phyloP scores from a whole-genome alignment of 2,113 vertebrate species.

The Romanogobio albipinnatus region DNA sequence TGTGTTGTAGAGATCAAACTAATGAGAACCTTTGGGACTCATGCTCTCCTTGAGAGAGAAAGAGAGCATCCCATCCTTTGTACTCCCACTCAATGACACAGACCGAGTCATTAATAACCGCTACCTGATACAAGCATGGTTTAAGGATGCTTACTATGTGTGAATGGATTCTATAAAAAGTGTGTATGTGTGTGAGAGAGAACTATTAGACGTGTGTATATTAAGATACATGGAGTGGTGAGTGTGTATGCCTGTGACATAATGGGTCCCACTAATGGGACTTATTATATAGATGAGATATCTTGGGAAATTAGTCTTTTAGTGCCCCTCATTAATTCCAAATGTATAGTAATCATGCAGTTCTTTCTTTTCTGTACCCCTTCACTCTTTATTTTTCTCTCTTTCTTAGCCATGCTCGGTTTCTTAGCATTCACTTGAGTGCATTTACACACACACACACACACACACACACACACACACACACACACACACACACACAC shows the following conservation, averaged over 20 bases:
- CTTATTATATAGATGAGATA: conserved; percentile 55
- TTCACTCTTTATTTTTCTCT: neutral
- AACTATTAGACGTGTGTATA: neutral
- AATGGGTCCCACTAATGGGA: conserved; percentile 55
- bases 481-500: neutral
- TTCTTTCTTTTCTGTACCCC: neutral
- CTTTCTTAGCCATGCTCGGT: neutral
- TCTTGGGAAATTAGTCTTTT: conserved; percentile 50
- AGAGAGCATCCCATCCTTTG: conserved; percentile 25
- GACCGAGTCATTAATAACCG: conserved; percentile 31
- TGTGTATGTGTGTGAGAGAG: conserved; percentile 6
- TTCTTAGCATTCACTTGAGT: neutral
- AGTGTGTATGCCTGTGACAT: conserved; percentile 26
- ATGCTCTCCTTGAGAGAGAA: conserved; percentile 33
- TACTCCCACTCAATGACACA: conserved; percentile 29
- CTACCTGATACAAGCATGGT: conserved; percentile 26
- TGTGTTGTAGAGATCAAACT: conserved; percentile 47
- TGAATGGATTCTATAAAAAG: conserved; percentile 11
- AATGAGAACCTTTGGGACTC: conserved; percentile 57
- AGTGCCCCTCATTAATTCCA: neutral
- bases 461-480: neutral
- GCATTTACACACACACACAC: neutral
- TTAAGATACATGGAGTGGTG: neutral
- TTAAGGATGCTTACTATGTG: conserved; percentile 38
- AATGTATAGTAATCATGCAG: neutral